A percentile compares a stretch with the other conserved stretches of the same genome.
Evolutionary conservation across 2,888 invertebrate genomes (phyloP).

Genomic region (Volucella zonaria): DNA sequence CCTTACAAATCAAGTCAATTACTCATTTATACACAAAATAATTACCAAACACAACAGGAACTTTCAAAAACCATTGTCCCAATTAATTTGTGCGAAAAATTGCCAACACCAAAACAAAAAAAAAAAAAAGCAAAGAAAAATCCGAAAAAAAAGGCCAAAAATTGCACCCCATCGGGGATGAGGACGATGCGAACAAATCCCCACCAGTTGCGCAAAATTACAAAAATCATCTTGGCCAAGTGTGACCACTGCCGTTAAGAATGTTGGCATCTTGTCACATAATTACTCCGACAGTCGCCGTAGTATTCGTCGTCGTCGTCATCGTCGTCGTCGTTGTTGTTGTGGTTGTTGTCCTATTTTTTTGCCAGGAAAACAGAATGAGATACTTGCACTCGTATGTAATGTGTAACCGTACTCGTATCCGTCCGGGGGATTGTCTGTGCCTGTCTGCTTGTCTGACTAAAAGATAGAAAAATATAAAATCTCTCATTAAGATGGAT

Average conservation of each 20-base stretch:
- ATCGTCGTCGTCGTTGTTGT: no score
- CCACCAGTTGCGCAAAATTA: constrained; percentile 68
- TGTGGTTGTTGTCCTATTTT: constrained; percentile 18
- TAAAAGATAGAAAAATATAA: constrained; percentile 21
- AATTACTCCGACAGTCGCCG: constrained; percentile 49
- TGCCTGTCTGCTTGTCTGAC: constrained; percentile 46
- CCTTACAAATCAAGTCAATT: constrained; percentile 58
- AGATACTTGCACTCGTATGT: not conserved
- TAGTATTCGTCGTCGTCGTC: no score
- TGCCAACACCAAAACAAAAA: no score
- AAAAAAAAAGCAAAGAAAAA: not conserved
- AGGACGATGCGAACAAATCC: not conserved
- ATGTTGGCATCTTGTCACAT: constrained; percentile 60
- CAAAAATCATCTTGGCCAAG: constrained; percentile 31
- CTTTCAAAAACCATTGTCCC: constrained; percentile 66
- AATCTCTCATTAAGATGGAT: constrained; percentile 53
- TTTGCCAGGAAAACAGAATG: constrained; percentile 6
- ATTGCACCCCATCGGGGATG: not conserved
- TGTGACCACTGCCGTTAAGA: constrained; percentile 33
- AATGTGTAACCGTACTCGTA: not conserved
- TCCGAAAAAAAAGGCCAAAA: not conserved
- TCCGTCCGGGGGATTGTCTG: constrained; percentile 12
- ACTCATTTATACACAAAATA: constrained; percentile 55
- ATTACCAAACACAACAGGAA: constrained; percentile 66
- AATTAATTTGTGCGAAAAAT: constrained; percentile 56